phyloP scores from a whole-genome alignment of 2,888 invertebrate genomes.

The Coelopa pilipes region DNA sequence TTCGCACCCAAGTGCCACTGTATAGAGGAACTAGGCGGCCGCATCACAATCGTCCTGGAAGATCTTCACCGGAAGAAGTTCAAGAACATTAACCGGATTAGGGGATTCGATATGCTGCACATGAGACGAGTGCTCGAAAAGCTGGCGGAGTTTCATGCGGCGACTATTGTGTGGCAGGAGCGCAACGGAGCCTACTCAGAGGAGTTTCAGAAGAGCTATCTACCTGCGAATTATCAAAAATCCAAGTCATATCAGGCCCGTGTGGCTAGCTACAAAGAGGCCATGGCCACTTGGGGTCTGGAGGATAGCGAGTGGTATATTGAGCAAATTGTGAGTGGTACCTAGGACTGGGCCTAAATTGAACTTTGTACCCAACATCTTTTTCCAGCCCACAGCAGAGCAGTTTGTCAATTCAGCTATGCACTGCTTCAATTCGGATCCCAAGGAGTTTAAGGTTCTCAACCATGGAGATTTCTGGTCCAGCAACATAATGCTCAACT shows the following conservation, averaged over 20 bases:
- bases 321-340: conserved; percentile 54
- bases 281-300: conserved; percentile 58
- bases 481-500: conserved; percentile 61
- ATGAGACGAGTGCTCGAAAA: conserved; percentile 59
- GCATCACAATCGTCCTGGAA: conserved; percentile 59
- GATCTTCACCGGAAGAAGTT: conserved; percentile 58
- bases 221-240: conserved; percentile 59
- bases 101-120: conserved; percentile 61
- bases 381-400: conserved; percentile 56
- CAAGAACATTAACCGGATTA: conserved; percentile 58
- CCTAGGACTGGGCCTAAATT: neutral
- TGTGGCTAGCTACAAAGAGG: conserved; percentile 56
- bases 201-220: conserved; percentile 55
- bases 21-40: conserved; percentile 53
- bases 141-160: conserved; percentile 64
- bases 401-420: conserved; percentile 59
- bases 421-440: conserved; percentile 53
- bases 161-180: conserved; percentile 57
- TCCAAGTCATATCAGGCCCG: conserved; percentile 58
- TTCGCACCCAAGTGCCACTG: conserved; percentile 60
- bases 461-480: conserved; percentile 66
- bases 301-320: conserved; percentile 54
- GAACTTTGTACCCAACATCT: neutral
- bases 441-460: conserved; percentile 59
- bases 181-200: conserved; percentile 54